Conservation (phyloP, 1,140 invertebrate species). For the Ladona fulva region DNA sequence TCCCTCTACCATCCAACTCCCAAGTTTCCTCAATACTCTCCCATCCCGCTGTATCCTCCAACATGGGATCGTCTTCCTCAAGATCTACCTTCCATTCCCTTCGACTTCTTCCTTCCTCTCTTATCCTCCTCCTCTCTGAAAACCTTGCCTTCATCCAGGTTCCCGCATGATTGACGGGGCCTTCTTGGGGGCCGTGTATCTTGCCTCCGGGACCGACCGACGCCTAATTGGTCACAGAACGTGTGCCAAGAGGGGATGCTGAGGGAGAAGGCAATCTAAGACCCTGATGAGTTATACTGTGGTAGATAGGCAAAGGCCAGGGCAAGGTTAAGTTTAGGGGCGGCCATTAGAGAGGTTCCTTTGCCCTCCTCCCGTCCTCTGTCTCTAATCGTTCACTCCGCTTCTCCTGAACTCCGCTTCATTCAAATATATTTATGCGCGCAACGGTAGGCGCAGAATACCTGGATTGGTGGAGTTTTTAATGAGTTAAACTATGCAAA, state of each 20-base stretch:
- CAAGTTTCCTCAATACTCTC: background rate
- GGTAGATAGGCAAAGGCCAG: slow-evolving; percentile 2
- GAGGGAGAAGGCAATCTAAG: background rate
- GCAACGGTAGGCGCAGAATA: too few species aligned
- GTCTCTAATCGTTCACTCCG: background rate
- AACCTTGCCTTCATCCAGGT: background rate
- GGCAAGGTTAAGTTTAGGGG: background rate
- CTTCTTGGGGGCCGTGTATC: background rate
- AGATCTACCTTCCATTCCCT: background rate
- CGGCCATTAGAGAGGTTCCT: background rate
- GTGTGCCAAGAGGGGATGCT: background rate
- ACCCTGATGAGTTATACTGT: slow-evolving; percentile 5
- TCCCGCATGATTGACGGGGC: slow-evolving; percentile 1
- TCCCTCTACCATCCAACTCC: background rate
- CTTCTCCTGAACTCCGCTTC: too few species aligned
- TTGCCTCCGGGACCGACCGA: background rate
- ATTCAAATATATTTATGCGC: too few species aligned
- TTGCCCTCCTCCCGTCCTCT: background rate
- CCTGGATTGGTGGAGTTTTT: too few species aligned
- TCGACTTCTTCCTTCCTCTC: background rate
- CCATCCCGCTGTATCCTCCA: background rate
- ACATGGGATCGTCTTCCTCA: background rate
- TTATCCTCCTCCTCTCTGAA: background rate
- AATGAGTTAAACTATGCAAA: too few species aligned
- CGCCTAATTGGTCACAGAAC: background rate